Percentiles rank a stretch among this genome's conserved stretches.
Evolutionary conservation across 2,888 invertebrate species (phyloP).

Genomic region (Polydesmus complanatus): DNA sequence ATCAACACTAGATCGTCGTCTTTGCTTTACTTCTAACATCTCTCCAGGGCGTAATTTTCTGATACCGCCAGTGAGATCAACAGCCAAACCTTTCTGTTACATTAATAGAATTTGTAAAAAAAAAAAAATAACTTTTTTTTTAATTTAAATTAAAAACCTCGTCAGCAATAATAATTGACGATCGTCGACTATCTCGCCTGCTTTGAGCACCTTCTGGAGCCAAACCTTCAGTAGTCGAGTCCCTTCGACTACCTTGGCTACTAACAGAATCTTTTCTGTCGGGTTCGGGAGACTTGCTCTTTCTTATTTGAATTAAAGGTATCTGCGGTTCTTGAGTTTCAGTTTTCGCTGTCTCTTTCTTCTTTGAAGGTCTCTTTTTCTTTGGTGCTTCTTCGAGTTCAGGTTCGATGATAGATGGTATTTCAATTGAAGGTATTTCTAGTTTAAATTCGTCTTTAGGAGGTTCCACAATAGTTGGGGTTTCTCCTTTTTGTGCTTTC

Average conservation of each 20-base stretch:
- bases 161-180: slow-evolving; percentile 82
- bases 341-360: slow-evolving; percentile 18
- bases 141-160: slow-evolving; percentile 50
- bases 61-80: slow-evolving; percentile 24
- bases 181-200: slow-evolving; percentile 43
- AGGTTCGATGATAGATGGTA: slow-evolving; percentile 14
- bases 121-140: no score
- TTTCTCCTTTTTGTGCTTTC: slow-evolving; percentile 17
- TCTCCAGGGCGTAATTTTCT: slow-evolving; percentile 26
- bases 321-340: slow-evolving; percentile 16
- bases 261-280: slow-evolving; percentile 60
- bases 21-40: slow-evolving; percentile 25
- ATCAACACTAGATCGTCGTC: slow-evolving; percentile 76
- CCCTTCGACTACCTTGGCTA: slow-evolving; percentile 58
- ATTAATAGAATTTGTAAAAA: no score
- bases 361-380: slow-evolving; percentile 10
- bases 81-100: slow-evolving; percentile 25
- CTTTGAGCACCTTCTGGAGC: slow-evolving; percentile 12
- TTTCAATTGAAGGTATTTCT: background rate
- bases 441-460: background rate
- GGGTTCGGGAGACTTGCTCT: slow-evolving; percentile 48
- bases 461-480: slow-evolving; percentile 10
- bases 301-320: slow-evolving; percentile 59
- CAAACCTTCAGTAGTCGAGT: slow-evolving; percentile 39
- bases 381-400: slow-evolving; percentile 11